Percentiles rank a stretch among this genome's conserved stretches.
These are phyloP conservation scores for Magallana ariakensis DNA, from an alignment of 1,140 invertebrate genomes.

Conservation along the genomic window DNA sequence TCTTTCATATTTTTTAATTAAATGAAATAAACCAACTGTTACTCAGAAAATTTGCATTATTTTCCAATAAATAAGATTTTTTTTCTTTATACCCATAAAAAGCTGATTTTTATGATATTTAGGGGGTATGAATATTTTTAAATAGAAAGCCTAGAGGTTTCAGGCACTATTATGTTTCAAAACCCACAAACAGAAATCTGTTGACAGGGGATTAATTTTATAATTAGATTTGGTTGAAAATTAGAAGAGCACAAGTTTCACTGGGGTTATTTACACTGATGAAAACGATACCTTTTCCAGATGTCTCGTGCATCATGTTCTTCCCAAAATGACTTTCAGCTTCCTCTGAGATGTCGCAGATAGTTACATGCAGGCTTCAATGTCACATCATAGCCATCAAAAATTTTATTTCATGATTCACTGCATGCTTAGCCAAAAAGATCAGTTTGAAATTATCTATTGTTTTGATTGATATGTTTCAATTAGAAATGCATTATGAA, in stretches of 20 bases:
- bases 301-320: constrained; percentile 1
- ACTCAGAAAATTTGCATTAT: background rate
- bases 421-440: too few relatives aligned
- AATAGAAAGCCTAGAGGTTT: background rate
- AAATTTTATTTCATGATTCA: too few relatives aligned
- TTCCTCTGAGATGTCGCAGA: background rate
- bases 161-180: background rate
- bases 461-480: too few relatives aligned
- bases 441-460: too few relatives aligned
- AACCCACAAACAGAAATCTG: background rate
- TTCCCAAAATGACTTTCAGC: background rate
- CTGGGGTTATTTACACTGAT: background rate
- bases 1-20: too few relatives aligned
- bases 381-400: background rate
- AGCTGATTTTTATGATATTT: background rate
- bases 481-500: too few relatives aligned
- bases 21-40: background rate
- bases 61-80: background rate
- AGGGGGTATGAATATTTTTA: background rate
- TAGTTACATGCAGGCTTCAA: background rate
- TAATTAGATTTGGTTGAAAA: background rate
- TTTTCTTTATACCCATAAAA: background rate
- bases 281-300: background rate
- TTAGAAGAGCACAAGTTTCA: background rate
- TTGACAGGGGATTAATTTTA: background rate